Evolutionary conservation across 1,140 invertebrate genomes (phyloP).

Genomic region (Belonocnema kinseyi): DNA sequence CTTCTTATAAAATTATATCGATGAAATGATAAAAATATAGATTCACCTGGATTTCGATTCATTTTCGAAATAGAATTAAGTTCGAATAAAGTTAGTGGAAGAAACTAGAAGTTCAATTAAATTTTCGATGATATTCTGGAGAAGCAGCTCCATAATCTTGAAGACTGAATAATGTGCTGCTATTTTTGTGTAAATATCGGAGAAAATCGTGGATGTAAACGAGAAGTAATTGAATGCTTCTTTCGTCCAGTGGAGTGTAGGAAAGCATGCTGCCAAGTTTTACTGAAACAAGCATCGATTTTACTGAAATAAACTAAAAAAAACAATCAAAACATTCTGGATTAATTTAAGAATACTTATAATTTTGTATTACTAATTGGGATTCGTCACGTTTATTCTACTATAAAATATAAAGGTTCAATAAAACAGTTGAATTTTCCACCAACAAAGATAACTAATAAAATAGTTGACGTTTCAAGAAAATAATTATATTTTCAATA

Average conservation of each 20-base stretch:
- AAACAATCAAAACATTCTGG: too few species aligned
- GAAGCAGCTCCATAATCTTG: constrained; percentile 91
- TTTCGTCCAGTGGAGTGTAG: constrained; percentile 93
- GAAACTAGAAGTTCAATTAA: background rate
- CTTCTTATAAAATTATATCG: too few species aligned
- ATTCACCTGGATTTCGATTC: too few species aligned
- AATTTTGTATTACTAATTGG: background rate
- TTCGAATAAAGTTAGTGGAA: background rate
- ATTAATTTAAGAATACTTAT: too few species aligned
- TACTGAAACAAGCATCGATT: constrained; percentile 74
- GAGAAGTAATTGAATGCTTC: constrained; percentile 87
- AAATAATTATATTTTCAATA: too few species aligned
- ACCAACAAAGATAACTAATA: too few species aligned
- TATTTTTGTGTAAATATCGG: constrained; percentile 87
- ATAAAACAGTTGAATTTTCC: too few species aligned
- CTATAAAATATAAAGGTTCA: too few species aligned
- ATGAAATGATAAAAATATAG: too few species aligned
- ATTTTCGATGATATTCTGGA: constrained; percentile 92
- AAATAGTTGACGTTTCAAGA: too few species aligned
- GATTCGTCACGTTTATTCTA: too few species aligned
- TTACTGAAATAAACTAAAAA: constrained; percentile 32
- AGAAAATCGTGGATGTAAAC: constrained; percentile 93
- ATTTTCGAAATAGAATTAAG: too few species aligned
- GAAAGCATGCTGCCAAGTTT: constrained; percentile 92
- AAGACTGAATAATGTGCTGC: constrained; percentile 85